Percentiles rank a stretch among this genome's conserved stretches.
These are phyloP conservation scores for Julus scandinavius DNA, from an alignment of 2,888 invertebrate genomes.

Conservation along the genomic window DNA sequence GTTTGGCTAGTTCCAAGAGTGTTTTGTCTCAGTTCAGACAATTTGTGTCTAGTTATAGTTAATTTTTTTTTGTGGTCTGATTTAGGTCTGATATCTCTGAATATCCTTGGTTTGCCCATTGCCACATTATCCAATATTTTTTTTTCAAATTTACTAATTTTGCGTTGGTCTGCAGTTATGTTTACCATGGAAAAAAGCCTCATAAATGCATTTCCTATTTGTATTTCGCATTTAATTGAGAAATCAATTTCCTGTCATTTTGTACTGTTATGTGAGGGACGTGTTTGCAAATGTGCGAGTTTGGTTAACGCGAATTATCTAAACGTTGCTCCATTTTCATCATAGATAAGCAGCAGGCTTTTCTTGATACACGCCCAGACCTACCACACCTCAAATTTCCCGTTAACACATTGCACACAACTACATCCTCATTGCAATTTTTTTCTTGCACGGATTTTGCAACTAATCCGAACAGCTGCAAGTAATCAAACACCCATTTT, in stretches of 20 bases:
- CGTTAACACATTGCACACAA: slow-evolving; percentile 13
- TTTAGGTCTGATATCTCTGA: too few relatives aligned
- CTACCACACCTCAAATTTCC: slow-evolving; percentile 27
- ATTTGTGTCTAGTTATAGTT: too few relatives aligned
- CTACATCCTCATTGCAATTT: background rate
- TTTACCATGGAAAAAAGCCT: background rate
- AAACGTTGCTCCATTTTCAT: background rate
- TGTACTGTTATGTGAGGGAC: background rate
- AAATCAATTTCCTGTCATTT: slow-evolving; percentile 6
- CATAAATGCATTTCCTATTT: background rate
- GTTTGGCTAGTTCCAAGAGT: too few relatives aligned
- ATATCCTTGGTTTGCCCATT: too few relatives aligned
- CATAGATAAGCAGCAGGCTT: slow-evolving; percentile 20
- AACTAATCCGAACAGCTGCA: slow-evolving; percentile 27
- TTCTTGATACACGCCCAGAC: background rate
- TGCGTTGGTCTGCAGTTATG: background rate
- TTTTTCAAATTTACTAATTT: background rate
- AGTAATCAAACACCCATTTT: background rate
- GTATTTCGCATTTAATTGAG: background rate
- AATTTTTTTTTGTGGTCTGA: too few relatives aligned
- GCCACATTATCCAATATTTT: background rate
- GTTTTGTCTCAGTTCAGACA: too few relatives aligned
- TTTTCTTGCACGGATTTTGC: slow-evolving; percentile 7
- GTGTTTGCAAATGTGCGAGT: background rate
- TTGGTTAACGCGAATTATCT: slow-evolving; percentile 4